Conservation (phyloP, 1,140 invertebrate genomes). For the Melitaea cinxia region DNA sequence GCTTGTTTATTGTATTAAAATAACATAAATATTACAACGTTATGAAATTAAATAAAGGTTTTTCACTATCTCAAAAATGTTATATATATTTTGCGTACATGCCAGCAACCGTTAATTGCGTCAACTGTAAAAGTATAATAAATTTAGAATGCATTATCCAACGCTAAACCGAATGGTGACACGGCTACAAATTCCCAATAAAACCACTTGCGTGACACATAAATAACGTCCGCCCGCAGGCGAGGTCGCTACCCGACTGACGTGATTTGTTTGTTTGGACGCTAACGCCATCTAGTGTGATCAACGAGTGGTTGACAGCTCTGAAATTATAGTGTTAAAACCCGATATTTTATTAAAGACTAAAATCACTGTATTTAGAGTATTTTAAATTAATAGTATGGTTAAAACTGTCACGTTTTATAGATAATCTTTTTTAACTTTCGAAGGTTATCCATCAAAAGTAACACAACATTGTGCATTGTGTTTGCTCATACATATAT, state of each 20-base stretch:
- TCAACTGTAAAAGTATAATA: conserved; percentile 19
- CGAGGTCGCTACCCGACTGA: conserved; percentile 27
- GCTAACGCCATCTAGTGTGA: conserved; percentile 36
- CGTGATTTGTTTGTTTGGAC: conserved; percentile 32
- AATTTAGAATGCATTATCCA: conserved; percentile 25
- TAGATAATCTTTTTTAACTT: no score
- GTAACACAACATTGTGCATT: no score
- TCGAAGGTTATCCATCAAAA: no score
- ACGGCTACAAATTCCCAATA: conserved; percentile 30
- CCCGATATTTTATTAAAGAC: neutral
- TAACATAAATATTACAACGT: neutral
- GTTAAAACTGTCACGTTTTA: no score
- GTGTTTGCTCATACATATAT: no score
- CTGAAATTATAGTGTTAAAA: conserved; percentile 4
- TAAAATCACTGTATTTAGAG: neutral
- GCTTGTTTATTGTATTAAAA: neutral
- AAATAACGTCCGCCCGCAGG: conserved; percentile 30
- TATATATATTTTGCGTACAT: neutral
- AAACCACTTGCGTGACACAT: conserved; percentile 29
- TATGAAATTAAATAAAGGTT: no score
- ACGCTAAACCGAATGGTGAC: conserved; percentile 29
- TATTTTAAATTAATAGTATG: no score
- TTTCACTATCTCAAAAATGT: neutral
- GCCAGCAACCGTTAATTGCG: neutral
- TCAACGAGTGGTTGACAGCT: conserved; percentile 20